Evolutionary conservation across 2,888 invertebrate genomes (phyloP).

Genomic region (Nemotelus nigrinus): DNA sequence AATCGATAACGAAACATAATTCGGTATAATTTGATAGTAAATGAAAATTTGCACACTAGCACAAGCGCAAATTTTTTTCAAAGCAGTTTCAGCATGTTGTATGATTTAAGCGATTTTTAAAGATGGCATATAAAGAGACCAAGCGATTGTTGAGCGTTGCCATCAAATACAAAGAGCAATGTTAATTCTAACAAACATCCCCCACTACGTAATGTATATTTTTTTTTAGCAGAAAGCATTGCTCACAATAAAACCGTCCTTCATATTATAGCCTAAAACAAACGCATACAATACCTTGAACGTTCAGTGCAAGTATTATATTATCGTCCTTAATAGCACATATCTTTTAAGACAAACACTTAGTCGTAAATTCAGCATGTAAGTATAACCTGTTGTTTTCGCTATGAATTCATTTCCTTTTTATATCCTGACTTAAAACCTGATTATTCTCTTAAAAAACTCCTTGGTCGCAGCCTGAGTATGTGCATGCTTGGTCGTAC

Average conservation of each 20-base stretch:
- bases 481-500: background rate
- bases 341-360: conserved; percentile 22
- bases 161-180: too few relatives aligned
- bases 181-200: too few relatives aligned
- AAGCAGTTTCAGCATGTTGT: too few relatives aligned
- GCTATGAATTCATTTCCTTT: conserved; percentile 38
- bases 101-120: too few relatives aligned
- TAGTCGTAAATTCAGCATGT: conserved; percentile 38
- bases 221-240: background rate
- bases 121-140: too few relatives aligned
- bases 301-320: conserved; percentile 22
- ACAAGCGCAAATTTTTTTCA: too few relatives aligned
- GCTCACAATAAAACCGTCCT: background rate
- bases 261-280: conserved; percentile 23
- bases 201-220: background rate
- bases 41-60: too few relatives aligned
- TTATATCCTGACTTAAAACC: conserved; percentile 38
- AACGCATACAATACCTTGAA: conserved; percentile 14
- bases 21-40: too few relatives aligned
- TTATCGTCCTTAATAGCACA: conserved; percentile 32
- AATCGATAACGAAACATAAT: too few relatives aligned
- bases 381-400: conserved; percentile 42
- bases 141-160: too few relatives aligned
- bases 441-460: conserved; percentile 42
- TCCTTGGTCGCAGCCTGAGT: conserved; percentile 17